phyloP scores from a whole-genome alignment of 2,797 vertebrate genomes.

The Steatocranus sp. region DNA sequence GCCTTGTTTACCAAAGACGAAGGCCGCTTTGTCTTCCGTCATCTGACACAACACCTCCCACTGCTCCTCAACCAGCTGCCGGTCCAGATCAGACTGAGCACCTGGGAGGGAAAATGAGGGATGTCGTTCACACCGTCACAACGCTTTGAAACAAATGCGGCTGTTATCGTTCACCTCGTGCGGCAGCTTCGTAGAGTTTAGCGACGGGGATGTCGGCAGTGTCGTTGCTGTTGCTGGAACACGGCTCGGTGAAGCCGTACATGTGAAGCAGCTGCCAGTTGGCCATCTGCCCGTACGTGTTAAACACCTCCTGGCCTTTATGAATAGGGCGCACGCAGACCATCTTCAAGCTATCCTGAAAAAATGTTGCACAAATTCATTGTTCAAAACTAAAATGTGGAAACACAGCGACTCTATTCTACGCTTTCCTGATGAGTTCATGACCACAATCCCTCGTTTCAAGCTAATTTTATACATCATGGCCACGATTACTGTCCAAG shows the following conservation, averaged over 20 bases:
- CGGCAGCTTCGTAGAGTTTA: constrained; percentile 74
- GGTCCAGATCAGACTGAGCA: constrained; percentile 59
- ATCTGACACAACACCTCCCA: constrained; percentile 79
- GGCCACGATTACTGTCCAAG: not conserved
- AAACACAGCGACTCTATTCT: not conserved
- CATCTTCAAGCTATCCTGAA: constrained; percentile 87
- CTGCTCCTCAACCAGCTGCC: constrained; percentile 71
- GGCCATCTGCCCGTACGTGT: constrained; percentile 93
- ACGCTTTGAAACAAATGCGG: not conserved
- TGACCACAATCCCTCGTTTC: not conserved
- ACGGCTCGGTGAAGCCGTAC: constrained; percentile 89
- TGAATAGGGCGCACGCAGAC: constrained; percentile 75
- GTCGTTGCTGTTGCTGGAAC: constrained; percentile 83
- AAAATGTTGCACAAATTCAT: not conserved
- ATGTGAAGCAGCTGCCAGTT: constrained; percentile 98
- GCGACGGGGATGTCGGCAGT: constrained; percentile 84
- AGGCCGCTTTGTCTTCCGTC: constrained; percentile 80
- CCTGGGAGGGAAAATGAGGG: constrained; percentile 49
- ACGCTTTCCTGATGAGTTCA: not conserved
- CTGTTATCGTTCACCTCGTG: constrained; percentile 70
- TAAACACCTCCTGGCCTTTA: constrained; percentile 89
- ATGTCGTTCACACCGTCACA: not conserved
- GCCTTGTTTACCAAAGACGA: constrained; percentile 84
- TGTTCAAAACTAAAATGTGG: not conserved
- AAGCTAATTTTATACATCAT: not conserved